Base-by-base conservation (phyloP, 2,797 vertebrate genomes). In the Sebastes cheni region DNA sequence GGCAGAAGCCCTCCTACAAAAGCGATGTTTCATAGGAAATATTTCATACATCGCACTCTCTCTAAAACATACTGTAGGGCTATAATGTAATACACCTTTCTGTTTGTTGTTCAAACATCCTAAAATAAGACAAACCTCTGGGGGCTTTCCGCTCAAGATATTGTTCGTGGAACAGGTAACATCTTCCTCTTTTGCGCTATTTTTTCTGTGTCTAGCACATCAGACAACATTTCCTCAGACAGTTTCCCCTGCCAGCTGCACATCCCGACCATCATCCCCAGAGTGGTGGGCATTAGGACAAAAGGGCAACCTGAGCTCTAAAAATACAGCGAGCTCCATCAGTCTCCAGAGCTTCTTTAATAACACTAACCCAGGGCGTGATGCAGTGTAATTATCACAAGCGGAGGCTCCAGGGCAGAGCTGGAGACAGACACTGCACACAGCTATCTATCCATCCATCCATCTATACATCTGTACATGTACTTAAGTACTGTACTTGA, bases 231-330 rank as follows among this genome's bases (percentile, higher is more conserved):
- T 73, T 85, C 46, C 55, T 52, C 77, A 25, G 67, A 78, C 68
- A 73, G 13, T 71, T 82, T 83, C n/a, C 30, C 14, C 14, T 22
- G 59, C 34, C 79, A 79, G 67, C 67, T 81, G 77, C 58, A 1
- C 22, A 72, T 85, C 36, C 77, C 4, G 25, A 61, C 73, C 62
- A 11, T 83, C 62, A 66, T 80, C 85, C 76, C 82, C 42, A 62
- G 75, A 79, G 85, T 61, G 64, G 36, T 75, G 55, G 55, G 62
- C 73, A 74, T 76, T 25, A 88, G 80, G 81, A 91, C 82, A 85
- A 87, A 88, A 90, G 85, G 77, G 72, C 88, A 84, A 74, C 67
- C 72, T 83, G 75, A 81, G 69, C 75, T 87, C 86, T 86, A 85
- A 91, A 91, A 91, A 86, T 89, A 90, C 68, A 66, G 67, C 34